Conservation (phyloP, 2,888 invertebrate genomes). For the Camponotus fellah region DNA sequence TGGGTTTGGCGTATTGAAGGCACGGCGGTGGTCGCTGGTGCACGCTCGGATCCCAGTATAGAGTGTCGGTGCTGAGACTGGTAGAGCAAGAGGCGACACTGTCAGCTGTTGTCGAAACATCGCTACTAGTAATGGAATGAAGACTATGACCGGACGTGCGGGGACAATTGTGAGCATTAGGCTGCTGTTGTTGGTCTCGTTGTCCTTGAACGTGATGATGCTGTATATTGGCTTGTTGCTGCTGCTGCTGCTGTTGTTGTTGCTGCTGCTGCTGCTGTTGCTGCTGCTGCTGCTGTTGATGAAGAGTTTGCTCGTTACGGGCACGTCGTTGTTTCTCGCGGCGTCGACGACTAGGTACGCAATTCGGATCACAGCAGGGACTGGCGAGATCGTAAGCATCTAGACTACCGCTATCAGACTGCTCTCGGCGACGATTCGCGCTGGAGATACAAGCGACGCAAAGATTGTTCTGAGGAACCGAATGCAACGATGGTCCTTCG, state of each 20-base stretch:
- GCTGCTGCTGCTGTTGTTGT: conserved; percentile 5
- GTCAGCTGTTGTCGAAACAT: conserved; percentile 89
- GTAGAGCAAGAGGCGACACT: conserved; percentile 94
- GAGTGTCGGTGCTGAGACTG: conserved; percentile 94
- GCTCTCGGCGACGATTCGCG: conserved; percentile 80
- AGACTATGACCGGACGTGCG: conserved; percentile 88
- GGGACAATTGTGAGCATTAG: conserved; percentile 79
- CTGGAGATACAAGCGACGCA: conserved; percentile 85
- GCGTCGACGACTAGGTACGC: conserved; percentile 90
- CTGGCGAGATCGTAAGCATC: conserved; percentile 95
- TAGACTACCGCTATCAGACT: conserved; percentile 89
- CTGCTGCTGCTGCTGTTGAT: conserved; percentile 73
- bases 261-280: conserved; percentile 54
- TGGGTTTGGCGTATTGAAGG: conserved; percentile 90
- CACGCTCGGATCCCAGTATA: conserved; percentile 92
- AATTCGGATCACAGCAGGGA: conserved; percentile 95
- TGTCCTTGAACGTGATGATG: conserved; percentile 71
- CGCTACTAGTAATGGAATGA: conserved; percentile 94
- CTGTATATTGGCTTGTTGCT: conserved; percentile 57
- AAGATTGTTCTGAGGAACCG: conserved; percentile 75
- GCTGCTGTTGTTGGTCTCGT: conserved; percentile 71
- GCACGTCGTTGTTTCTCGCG: conserved; percentile 88
- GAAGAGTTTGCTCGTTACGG: conserved; percentile 82
- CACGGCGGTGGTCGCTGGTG: conserved; percentile 85
- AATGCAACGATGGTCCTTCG: conserved; percentile 64